phyloP scores from a whole-genome alignment of 1,140 invertebrate genomes.

The Microplitis mediator region DNA sequence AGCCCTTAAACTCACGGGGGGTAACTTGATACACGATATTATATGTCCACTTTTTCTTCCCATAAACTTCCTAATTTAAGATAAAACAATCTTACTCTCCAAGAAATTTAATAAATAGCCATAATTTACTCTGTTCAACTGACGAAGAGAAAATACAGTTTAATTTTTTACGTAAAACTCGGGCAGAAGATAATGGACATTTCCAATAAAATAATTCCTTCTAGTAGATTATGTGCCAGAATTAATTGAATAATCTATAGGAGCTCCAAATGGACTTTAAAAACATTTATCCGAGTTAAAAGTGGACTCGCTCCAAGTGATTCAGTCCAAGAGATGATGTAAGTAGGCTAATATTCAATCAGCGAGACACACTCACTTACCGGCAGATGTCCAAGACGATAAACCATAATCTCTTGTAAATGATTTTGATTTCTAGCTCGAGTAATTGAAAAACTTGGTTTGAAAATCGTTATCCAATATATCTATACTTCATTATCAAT shows the following conservation, averaged over 20 bases:
- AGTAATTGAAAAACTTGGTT: slow-evolving; percentile 25
- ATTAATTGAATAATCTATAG: not conserved
- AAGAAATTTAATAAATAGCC: not conserved
- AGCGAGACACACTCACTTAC: not conserved
- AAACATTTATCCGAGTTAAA: not conserved
- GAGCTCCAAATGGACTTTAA: not conserved
- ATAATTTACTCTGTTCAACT: too few species aligned
- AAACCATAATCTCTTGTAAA: slow-evolving; percentile 6
- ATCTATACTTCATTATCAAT: not conserved
- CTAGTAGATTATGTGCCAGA: not conserved
- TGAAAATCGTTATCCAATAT: not conserved
- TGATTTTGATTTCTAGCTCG: slow-evolving; percentile 3
- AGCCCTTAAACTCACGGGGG: not conserved
- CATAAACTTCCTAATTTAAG: not conserved
- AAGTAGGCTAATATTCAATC: slow-evolving; percentile 19
- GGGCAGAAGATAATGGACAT: too few species aligned
- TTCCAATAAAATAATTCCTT: too few species aligned
- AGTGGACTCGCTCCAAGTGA: slow-evolving; percentile 10
- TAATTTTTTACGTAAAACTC: too few species aligned
- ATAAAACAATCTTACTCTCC: not conserved
- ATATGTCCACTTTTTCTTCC: not conserved
- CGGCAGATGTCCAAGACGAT: slow-evolving; percentile 29
- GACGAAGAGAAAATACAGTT: too few species aligned
- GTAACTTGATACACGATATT: not conserved
- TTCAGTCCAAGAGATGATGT: not conserved